Evolutionary conservation across 2,797 vertebrate genomes (phyloP), one percentile per base, ranked within the genome.

Genomic region (Onychomys arenicola): DNA sequence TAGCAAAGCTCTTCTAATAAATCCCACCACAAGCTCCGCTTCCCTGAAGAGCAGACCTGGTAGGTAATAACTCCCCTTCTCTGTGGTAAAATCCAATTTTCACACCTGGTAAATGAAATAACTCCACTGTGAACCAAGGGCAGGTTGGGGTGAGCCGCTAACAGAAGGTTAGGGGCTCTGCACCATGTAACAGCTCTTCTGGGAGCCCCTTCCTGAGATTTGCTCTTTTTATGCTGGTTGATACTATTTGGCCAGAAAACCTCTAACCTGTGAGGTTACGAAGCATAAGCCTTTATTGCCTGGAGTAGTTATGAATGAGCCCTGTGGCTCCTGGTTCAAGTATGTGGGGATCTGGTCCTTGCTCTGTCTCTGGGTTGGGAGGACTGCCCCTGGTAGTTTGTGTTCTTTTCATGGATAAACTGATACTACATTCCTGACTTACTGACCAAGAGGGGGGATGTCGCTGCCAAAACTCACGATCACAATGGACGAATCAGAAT

Each of bases 81-180:
- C 92, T 69, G 97, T 84, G 96, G 97, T 96, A 96, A 98, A 98
- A 98, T 97, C 98, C 87, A 97, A 97, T 98, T 98, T 98, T 98
- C 98, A 98, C 98, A 98, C 98, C 97, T 98, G 98, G 97, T 97
- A 98, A 98, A 96, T 97, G 96, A 98, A 98, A 98, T 97, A 46
- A 97, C 96, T 98, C 97, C 85, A 85, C 97, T 97, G 97, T 91
- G 97, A 98, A 96, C 97, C 32, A 29, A 96, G 98, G 98, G 97
- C 97, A 94, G 97, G 96, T 96, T 97, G 97, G 98, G 98, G 98
- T 98, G 97, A 98, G 97, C 97, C 10, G 63, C 97, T 98, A 98
- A 98, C 98, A 98, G 98, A 98, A 98, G 98, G 98, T 98, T 97
- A 98, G 97, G 98, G 98, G 98, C 97, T 90, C 87, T 61, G 34